Conservation (phyloP, 2,888 invertebrate species). For the Dendrolimus pini region DNA sequence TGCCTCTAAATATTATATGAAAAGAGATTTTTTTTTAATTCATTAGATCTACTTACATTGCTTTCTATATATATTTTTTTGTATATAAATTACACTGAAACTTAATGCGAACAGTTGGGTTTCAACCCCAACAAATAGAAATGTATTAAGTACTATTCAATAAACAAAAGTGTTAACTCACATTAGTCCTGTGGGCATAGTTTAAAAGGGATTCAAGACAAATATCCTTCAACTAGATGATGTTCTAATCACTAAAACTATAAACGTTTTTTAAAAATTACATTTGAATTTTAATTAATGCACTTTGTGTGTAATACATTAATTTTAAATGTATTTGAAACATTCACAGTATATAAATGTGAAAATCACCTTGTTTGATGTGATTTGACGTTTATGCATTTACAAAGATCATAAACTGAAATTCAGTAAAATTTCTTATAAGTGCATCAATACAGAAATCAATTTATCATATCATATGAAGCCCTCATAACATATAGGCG, state of each 20-base stretch:
- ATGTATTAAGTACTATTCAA: constrained; percentile 58
- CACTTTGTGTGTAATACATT: too few relatives aligned
- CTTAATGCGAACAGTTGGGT: constrained; percentile 43
- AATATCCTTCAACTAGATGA: too few relatives aligned
- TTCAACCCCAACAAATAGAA: constrained; percentile 35
- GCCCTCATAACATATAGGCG: too few relatives aligned
- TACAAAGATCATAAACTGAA: too few relatives aligned
- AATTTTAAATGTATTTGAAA: too few relatives aligned
- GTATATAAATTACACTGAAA: constrained; percentile 44
- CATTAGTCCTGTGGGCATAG: constrained; percentile 1
- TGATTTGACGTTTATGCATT: too few relatives aligned
- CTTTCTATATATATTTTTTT: constrained; percentile 45
- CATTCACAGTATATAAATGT: too few relatives aligned
- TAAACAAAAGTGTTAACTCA: constrained; percentile 40
- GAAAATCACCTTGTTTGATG: too few relatives aligned
- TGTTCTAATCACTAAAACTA: neutral
- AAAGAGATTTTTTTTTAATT: constrained; percentile 49
- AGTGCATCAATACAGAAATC: too few relatives aligned
- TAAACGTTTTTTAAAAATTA: constrained; percentile 6
- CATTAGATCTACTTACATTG: constrained; percentile 59
- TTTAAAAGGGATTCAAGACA: neutral
- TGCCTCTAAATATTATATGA: constrained; percentile 68
- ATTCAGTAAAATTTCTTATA: too few relatives aligned
- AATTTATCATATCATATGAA: too few relatives aligned
- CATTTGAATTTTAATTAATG: constrained; percentile 3